phyloP scores from a whole-genome alignment of 2,797 vertebrate genomes.

The Malacoraja senta region DNA sequence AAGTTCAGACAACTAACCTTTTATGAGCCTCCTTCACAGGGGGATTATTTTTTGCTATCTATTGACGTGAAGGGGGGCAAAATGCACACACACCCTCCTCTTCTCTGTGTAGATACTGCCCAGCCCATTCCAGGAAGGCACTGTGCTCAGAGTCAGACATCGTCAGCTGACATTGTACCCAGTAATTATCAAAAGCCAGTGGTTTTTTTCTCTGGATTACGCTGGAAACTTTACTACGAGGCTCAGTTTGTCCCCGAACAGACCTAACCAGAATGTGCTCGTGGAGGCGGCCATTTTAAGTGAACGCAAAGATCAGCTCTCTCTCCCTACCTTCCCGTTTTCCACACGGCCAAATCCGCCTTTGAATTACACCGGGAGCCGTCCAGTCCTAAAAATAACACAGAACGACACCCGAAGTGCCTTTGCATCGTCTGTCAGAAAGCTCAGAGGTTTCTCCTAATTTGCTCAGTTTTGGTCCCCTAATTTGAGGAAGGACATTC shows the following conservation, averaged over 20 bases:
- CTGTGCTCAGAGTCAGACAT: background rate
- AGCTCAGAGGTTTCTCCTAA: too few relatives aligned
- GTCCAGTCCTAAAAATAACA: background rate
- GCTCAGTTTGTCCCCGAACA: background rate
- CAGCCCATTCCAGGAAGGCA: constrained; percentile 15
- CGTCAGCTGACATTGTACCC: constrained; percentile 6
- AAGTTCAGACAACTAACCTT: background rate
- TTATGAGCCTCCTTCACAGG: background rate
- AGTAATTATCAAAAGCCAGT: constrained; percentile 25
- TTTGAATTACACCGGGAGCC: background rate
- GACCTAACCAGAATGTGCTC: background rate
- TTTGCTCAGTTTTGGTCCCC: too few relatives aligned
- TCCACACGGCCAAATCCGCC: background rate
- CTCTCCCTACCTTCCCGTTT: background rate
- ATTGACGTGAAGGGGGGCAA: background rate
- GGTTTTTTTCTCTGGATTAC: constrained; percentile 18
- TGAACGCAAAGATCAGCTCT: background rate
- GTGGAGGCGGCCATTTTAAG: background rate
- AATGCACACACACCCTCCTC: background rate
- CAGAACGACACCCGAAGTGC: background rate
- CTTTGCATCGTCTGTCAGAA: background rate
- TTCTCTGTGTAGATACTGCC: background rate
- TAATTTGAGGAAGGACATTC: too few relatives aligned
- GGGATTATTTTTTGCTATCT: background rate
- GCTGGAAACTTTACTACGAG: constrained; percentile 1